Percentiles rank a stretch among this genome's conserved stretches.
Evolutionary conservation across 2,113 vertebrate genomes (phyloP).

Genomic region (Chaenocephalus aceratus): DNA sequence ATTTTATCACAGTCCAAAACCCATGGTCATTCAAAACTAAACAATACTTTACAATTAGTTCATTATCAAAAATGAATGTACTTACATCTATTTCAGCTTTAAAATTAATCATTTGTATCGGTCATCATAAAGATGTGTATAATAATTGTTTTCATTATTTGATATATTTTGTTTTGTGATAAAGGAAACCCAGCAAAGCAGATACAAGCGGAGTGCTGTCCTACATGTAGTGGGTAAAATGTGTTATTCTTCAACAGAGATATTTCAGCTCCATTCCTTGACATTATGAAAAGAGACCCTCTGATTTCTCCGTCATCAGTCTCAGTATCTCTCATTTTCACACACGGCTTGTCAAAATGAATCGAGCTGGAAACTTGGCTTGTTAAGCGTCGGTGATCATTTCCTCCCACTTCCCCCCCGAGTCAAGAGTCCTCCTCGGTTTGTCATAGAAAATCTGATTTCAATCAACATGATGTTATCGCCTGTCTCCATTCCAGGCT

Average conservation of each 20-base stretch:
- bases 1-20: background rate
- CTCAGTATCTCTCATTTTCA: constrained; percentile 42
- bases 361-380: constrained; percentile 63
- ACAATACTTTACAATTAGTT: background rate
- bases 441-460: constrained; percentile 73
- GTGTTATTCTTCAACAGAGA: background rate
- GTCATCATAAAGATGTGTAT: too few relatives aligned
- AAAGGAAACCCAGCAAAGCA: background rate
- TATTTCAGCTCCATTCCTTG: background rate
- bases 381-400: constrained; percentile 50
- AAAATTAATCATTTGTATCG: background rate
- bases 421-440: constrained; percentile 49
- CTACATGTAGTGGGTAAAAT: background rate
- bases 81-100: background rate
- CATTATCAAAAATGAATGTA: background rate
- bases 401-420: constrained; percentile 49
- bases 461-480: constrained; percentile 78
- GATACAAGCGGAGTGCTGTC: background rate
- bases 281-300: background rate
- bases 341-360: constrained; percentile 46
- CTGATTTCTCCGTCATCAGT: constrained; percentile 34
- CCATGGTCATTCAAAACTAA: background rate
- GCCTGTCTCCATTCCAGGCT: constrained; percentile 57
- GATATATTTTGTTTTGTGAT: background rate
- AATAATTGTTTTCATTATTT: background rate